Evolutionary conservation across 2,797 vertebrate genomes (phyloP).

Genomic region (Dryobates pubescens): DNA sequence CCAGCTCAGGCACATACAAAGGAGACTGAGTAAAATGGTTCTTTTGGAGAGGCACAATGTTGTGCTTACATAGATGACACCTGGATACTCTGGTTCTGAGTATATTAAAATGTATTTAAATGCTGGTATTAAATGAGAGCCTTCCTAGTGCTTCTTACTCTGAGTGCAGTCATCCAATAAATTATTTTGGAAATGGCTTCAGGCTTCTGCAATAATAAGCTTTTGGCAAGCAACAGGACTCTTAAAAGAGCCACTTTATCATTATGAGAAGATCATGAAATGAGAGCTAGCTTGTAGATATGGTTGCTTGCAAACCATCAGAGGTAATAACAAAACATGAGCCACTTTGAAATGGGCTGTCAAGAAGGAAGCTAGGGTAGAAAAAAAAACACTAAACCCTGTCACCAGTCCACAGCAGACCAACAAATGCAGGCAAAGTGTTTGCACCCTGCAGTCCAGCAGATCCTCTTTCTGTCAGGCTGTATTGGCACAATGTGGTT

Average conservation of each 20-base stretch:
- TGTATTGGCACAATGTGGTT: not conserved
- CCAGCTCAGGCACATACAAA: not conserved
- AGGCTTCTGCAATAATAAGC: constrained; percentile 37
- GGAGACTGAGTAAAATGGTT: not conserved
- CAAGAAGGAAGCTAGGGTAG: not conserved
- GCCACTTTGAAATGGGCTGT: constrained; percentile 31
- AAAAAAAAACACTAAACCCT: not conserved
- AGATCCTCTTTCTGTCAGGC: constrained; percentile 8
- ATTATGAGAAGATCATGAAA: constrained; percentile 58
- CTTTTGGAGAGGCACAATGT: not conserved
- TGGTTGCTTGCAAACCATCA: not conserved
- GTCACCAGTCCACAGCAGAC: not conserved
- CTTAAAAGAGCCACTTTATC: constrained; percentile 61
- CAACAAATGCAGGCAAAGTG: not conserved
- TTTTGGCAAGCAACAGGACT: constrained; percentile 54
- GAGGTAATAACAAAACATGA: constrained; percentile 46
- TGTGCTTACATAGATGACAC: not conserved
- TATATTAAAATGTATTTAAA: constrained; percentile 42
- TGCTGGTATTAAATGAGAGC: constrained; percentile 61
- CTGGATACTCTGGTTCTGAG: not conserved
- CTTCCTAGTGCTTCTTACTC: constrained; percentile 36
- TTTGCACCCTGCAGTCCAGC: not conserved
- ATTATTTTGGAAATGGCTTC: constrained; percentile 52
- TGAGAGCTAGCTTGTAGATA: constrained; percentile 37
- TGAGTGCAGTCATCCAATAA: constrained; percentile 4